Evolutionary conservation across 2,113 vertebrate genomes (phyloP).

Genomic region (Aplodontia rufa): DNA sequence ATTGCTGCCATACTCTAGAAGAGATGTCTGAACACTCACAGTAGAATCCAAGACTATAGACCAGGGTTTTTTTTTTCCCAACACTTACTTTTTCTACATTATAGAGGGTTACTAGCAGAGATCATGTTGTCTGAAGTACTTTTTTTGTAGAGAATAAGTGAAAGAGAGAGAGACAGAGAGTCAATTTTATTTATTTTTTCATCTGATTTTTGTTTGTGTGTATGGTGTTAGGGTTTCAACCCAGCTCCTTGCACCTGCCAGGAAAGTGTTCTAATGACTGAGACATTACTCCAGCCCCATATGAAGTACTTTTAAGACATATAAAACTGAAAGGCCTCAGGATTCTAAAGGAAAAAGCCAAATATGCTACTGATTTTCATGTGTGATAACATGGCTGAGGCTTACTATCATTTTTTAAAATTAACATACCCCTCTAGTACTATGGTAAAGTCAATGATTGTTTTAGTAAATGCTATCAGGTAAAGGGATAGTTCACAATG

Average conservation of each 20-base stretch:
- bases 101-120: not conserved
- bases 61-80: not conserved
- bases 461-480: conserved; percentile 22
- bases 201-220: too few species aligned
- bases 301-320: not conserved
- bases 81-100: not conserved
- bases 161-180: too few species aligned
- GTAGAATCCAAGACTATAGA: not conserved
- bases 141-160: too few species aligned
- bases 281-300: too few species aligned
- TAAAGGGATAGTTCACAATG: conserved; percentile 9
- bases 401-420: not conserved
- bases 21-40: not conserved
- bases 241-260: too few species aligned
- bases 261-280: too few species aligned
- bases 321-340: not conserved
- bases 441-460: not conserved
- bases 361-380: not conserved
- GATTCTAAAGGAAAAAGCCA: not conserved
- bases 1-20: not conserved
- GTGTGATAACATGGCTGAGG: not conserved
- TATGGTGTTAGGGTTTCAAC: too few species aligned
- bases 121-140: not conserved
- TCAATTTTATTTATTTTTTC: too few species aligned
- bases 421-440: not conserved